Evolutionary conservation across 2,797 vertebrate species (phyloP).

Genomic region (Thaleichthys pacificus): DNA sequence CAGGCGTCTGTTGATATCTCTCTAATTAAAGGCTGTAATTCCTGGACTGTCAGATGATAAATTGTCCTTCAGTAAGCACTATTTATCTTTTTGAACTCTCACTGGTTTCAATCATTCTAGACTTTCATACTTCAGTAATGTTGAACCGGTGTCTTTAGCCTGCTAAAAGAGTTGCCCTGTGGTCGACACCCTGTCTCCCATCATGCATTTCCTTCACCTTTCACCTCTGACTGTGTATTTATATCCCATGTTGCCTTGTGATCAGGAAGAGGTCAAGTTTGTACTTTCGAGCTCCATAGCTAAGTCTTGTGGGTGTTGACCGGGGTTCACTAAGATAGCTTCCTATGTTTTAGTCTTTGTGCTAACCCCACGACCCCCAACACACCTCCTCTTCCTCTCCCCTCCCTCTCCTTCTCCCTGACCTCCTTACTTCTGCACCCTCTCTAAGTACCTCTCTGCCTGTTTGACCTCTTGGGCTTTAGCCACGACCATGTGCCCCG

Average conservation of each 20-base stretch:
- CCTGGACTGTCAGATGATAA: neutral
- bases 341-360: too few species aligned
- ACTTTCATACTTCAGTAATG: neutral
- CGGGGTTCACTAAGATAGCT: neutral
- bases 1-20: neutral
- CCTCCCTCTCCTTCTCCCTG: neutral
- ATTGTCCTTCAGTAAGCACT: neutral
- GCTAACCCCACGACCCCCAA: too few species aligned
- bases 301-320: neutral
- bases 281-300: neutral
- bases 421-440: slow-evolving; percentile 26
- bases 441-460: slow-evolving; percentile 11
- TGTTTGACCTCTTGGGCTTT: slow-evolving; percentile 34
- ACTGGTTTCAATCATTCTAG: too few species aligned
- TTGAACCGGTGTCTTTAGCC: neutral
- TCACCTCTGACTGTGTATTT: slow-evolving; percentile 41
- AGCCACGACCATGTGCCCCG: slow-evolving; percentile 24
- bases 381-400: neutral
- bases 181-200: slow-evolving; percentile 6
- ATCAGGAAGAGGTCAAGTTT: slow-evolving; percentile 36
- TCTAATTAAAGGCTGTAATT: neutral
- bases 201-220: slow-evolving; percentile 33
- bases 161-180: slow-evolving; percentile 8
- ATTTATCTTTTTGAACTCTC: neutral
- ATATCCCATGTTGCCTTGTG: slow-evolving; percentile 25